phyloP scores from a whole-genome alignment of 2,888 invertebrate genomes.

The Acleris laterana region DNA sequence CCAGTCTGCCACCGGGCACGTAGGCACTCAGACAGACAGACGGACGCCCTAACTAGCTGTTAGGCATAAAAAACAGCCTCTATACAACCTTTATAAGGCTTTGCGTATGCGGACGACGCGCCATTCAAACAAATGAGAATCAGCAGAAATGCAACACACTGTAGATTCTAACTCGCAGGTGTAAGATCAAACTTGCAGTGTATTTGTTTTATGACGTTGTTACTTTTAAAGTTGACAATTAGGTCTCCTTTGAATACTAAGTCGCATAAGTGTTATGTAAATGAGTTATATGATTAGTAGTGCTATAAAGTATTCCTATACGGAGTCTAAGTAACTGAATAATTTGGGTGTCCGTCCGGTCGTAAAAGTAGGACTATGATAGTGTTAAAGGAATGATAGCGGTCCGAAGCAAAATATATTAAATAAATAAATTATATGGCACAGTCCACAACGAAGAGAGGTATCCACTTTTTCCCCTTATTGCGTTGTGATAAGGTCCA shows the following conservation, averaged over 20 bases:
- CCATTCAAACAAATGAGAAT: constrained; percentile 20
- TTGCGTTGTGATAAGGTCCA: no score
- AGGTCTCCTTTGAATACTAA: constrained; percentile 32
- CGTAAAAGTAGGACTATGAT: constrained; percentile 2
- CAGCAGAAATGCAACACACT: neutral
- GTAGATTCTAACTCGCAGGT: neutral
- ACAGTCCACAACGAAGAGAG: no score
- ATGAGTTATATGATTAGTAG: constrained; percentile 26
- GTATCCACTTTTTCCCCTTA: no score
- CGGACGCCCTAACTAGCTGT: constrained; percentile 53
- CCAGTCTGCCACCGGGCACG: constrained; percentile 52
- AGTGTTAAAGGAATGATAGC: constrained; percentile 4
- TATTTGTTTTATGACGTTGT: neutral
- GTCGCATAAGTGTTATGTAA: constrained; percentile 33
- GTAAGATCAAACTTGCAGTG: constrained; percentile 2
- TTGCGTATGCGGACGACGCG: constrained; percentile 9
- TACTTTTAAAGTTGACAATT: constrained; percentile 19
- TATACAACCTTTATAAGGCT: constrained; percentile 30
- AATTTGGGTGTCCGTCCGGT: constrained; percentile 15
- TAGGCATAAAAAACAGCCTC: constrained; percentile 34
- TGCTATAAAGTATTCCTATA: constrained; percentile 28
- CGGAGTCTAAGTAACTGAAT: constrained; percentile 17
- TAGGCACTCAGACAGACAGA: constrained; percentile 54
- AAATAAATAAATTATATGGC: no score
- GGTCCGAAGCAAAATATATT: neutral